Evolutionary conservation across 2,888 invertebrate genomes (phyloP), one percentile per base, ranked within the genome.

Genomic region (Tholera decimalis): DNA sequence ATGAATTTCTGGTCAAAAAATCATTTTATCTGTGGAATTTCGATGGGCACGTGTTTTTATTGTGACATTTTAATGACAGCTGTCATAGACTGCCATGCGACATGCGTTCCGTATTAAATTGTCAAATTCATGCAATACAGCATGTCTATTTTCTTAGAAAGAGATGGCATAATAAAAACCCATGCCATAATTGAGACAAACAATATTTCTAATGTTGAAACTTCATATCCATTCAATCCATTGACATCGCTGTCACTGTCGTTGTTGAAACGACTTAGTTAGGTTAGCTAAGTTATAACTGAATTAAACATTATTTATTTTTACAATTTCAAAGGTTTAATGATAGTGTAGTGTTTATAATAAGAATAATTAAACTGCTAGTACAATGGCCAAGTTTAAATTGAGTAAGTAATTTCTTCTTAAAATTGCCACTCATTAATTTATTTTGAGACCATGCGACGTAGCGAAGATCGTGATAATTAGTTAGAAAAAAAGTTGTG

Each of bases 311-410:
- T 15, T 41, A 26, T 1, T 55, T 24, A 7, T 20, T 37, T 11
- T 15, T 33, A 39, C 0, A 2, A 41, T 53, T 46, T 2, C 8
- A 35, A 11, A 26, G 4, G 4, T 26, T 44, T 37, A 35, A 11
- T 44, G 9, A 8, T 35, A 63, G 22, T 60, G 26, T 54, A 58
- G 24, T 26, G 28, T 37, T 47, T 51, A 51, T 46, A 50, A 18
- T 61, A 63, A 65, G 39, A 55, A 26, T 20, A 55, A 49, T 8
- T 13, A 37, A 43, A 61, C 11, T 11, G 15, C 9, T 30, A 49
- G 9, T 43, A 74, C 20, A 33, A 94, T 94, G 94, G 94, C 92
- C 1, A 94, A 94, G 75, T 94, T 94, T 65, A 93, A 93, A 85
- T 79, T 93, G 78, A 93, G 93, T 93, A 88, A 92, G 93, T 92